Evolutionary conservation across 2,888 invertebrate genomes (phyloP).

Genomic region (Uloborus plumipes): DNA sequence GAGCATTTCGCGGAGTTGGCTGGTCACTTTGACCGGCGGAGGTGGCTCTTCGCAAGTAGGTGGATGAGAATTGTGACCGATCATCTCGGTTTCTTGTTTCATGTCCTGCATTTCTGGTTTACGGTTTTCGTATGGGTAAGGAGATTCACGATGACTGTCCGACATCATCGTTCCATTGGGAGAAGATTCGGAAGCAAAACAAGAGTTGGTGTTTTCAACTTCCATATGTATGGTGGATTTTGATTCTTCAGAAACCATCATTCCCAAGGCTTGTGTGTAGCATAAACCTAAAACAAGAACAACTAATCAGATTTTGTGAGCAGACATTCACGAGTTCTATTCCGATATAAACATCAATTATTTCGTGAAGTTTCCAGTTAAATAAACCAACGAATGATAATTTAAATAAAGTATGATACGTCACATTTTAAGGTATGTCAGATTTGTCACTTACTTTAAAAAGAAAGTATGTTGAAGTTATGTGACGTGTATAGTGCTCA

Average conservation of each 20-base stretch:
- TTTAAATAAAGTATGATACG: no score
- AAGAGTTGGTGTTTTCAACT: slow-evolving; percentile 50
- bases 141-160: neutral
- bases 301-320: no score
- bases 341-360: no score
- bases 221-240: slow-evolving; percentile 46
- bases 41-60: neutral
- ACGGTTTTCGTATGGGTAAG: slow-evolving; percentile 31
- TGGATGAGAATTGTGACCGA: slow-evolving; percentile 1
- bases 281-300: slow-evolving; percentile 25
- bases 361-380: no score
- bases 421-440: no score
- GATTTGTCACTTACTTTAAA: no score
- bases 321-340: no score
- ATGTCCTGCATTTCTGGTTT: slow-evolving; percentile 16
- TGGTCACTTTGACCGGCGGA: slow-evolving; percentile 46
- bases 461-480: no score
- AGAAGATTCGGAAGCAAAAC: slow-evolving; percentile 24
- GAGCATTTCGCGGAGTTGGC: slow-evolving; percentile 66
- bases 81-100: slow-evolving; percentile 43
- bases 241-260: slow-evolving; percentile 38
- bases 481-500: no score
- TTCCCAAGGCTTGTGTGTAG: slow-evolving; percentile 36
- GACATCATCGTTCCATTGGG: slow-evolving; percentile 9
- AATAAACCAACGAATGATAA: no score